Evolutionary conservation across 2,888 invertebrate species (phyloP), one percentile per base, ranked within the genome.

Genomic region (Hemicrepidius hirtus): DNA sequence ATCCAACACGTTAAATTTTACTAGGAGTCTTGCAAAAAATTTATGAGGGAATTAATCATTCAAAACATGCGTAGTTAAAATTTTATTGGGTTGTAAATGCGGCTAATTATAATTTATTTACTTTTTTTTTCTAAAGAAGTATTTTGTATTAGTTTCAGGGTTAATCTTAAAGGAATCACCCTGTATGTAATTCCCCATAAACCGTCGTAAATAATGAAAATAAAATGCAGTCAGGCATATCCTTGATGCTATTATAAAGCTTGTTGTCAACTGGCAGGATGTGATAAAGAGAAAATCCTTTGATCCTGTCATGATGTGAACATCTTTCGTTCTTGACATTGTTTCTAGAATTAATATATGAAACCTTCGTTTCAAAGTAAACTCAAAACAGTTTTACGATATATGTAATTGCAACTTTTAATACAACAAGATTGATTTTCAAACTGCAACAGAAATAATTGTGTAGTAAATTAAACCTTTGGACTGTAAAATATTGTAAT

Each of bases 321-420:
- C 32, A 9, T 18, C 10, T 9, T 44, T 16, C 44, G 44, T 9
- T 44, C 18, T 44, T 18, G 44, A 44, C 7, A 13, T 44, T 44
- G 44, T 44, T 44, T n/a, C n/a, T 44, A 16, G 7, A 13, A 6
- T 16, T 44, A 44, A 24, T 3, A 24, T 5, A 24, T 24, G 24
- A 24, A 20, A 49, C 18, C 21, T 49, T 20, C 7, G 12, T 6
- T 49, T n/a, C 4, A 41, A 41, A 41, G 9, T 18, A 41, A 44
- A 44, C 18, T 13, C 16, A 16, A 53, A 53, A 53, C 28, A 53
- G n/a, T 32, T 53, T 53, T 53, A 53, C 24, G 28, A n/a, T 4
- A n/a, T 12, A 16, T n/a, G 28, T 28, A 53, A 28, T 53, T 53
- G 13, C 28, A n/a, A 13, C 21, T 28, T 53, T 32, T 53, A 53